Evolutionary conservation across 1,140 invertebrate genomes (phyloP), one percentile per base, ranked within the genome.

Genomic region (Plodia interpunctella): DNA sequence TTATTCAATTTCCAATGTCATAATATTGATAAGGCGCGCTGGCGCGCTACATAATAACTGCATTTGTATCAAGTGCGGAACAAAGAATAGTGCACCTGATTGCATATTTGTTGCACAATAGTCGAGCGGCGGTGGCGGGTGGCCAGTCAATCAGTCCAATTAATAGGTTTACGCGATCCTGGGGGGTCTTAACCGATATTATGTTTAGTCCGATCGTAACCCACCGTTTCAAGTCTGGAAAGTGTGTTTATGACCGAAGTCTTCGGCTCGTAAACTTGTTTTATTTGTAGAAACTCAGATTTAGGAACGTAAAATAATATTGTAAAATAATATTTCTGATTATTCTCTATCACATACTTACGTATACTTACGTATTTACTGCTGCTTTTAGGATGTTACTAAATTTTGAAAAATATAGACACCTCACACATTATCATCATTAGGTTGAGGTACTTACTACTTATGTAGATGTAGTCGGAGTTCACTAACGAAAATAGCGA

Each of bases 201-300:
- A 64, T 74, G 57, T 60, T 60, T 59, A 63, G 59, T 65, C 53
- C 60, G 44, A 60, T 68, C 62, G 65, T 58, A 53, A 53, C 35
- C 50, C 49, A 28, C 28, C 17, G 51, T 65, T 60, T 58, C 38
- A 54, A 65, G 60, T 57, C 20, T 62, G 58, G 49, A 69, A 68
- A 70, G 63, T 70, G 61, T 70, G 63, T 75, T 72, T 75, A 68
- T 59, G 56, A 57, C 55, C 49, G 55, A 11, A 57, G 65, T 66
- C n/a, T 72, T 69, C 49, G 20, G 56, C 56, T 65, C 64, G 49
- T 66, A 63, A 62, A 60, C 59, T 35, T n/a, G 19, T 49, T 44
- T 52, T 56, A 51, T 52, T 61, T 61, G 56, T 61, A 61, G 38
- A 53, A 44, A 17, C 38, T 15, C 38, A 15, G 38, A 44, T 44